Evolutionary conservation across 23 tunicate genomes (phyloP).

Genomic region (Styela clava): DNA sequence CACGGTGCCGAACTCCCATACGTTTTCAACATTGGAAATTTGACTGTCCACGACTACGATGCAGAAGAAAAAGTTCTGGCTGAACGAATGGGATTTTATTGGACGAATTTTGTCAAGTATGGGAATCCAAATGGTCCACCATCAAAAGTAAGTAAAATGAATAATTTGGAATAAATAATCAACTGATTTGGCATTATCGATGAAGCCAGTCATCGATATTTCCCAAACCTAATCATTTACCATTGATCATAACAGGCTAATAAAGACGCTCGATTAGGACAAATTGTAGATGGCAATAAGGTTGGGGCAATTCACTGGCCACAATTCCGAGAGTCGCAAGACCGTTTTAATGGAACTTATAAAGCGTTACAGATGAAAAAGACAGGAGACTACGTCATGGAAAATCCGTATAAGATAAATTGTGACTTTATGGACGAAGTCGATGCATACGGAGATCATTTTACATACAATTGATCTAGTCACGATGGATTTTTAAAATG

Average conservation of each 20-base stretch:
- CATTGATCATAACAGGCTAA: no score
- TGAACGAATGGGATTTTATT: conserved; percentile 32
- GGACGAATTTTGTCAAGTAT: conserved; percentile 65
- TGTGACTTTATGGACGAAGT: conserved; percentile 59
- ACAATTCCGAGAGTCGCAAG: not conserved
- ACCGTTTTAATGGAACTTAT: conserved; percentile 5
- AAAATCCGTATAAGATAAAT: conserved; percentile 27
- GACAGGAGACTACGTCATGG: conserved; percentile 36
- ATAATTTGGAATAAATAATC: no score
- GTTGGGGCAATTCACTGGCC: conserved; percentile 18
- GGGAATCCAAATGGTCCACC: conserved; percentile 47
- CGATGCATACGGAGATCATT: conserved; percentile 61
- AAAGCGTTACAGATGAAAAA: conserved; percentile 32
- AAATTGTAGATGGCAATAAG: not conserved
- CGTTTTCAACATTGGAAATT: conserved; percentile 39
- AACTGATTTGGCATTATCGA: no score
- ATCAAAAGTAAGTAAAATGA: conserved; percentile 16
- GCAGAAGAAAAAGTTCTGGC: conserved; percentile 34
- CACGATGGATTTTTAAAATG: no score
- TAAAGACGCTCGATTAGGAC: no score
- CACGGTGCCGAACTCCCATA: conserved; percentile 70
- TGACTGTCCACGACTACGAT: conserved; percentile 34
- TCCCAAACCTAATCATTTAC: no score
- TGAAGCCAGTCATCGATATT: no score
- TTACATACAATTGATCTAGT: not conserved